A percentile compares a stretch with the other conserved stretches of the same genome.
These are phyloP conservation scores for Sabellastarte sp. DNA, from an alignment of 2,888 invertebrate species.

Conservation along the genomic window DNA sequence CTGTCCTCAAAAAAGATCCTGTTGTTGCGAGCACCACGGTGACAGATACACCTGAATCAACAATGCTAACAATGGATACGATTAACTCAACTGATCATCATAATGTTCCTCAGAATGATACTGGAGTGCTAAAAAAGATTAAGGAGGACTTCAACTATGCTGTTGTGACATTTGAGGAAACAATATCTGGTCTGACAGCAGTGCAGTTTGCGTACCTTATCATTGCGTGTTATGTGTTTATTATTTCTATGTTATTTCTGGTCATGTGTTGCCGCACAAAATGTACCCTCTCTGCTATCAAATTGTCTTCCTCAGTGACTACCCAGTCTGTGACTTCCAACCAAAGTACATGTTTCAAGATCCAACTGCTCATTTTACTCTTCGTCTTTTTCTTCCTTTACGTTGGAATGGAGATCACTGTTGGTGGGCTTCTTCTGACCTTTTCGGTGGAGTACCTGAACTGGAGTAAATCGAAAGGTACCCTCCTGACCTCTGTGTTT, in stretches of 20 bases:
- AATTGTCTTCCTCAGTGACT: too few relatives aligned
- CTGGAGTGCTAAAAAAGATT: constrained; percentile 21
- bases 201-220: constrained; percentile 58
- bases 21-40: neutral
- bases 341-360: constrained; percentile 32
- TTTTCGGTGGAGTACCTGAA: constrained; percentile 52
- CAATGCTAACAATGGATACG: neutral
- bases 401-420: constrained; percentile 60
- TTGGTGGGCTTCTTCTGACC: constrained; percentile 59
- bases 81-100: neutral
- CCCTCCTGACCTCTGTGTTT: constrained; percentile 58
- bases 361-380: constrained; percentile 49
- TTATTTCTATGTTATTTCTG: constrained; percentile 53
- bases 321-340: constrained; percentile 1
- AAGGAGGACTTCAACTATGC: too few relatives aligned
- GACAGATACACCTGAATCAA: neutral
- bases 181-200: constrained; percentile 37
- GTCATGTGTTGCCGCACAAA: constrained; percentile 46
- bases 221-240: constrained; percentile 51
- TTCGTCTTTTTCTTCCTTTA: constrained; percentile 59
- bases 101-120: neutral
- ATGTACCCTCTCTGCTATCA: neutral
- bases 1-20: neutral
- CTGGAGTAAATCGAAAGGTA: constrained; percentile 52
- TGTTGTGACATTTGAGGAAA: neutral